Percentiles rank a stretch among this genome's conserved stretches.
Conservation (phyloP, 2,888 invertebrate genomes). For the Ophion ellenae region DNA sequence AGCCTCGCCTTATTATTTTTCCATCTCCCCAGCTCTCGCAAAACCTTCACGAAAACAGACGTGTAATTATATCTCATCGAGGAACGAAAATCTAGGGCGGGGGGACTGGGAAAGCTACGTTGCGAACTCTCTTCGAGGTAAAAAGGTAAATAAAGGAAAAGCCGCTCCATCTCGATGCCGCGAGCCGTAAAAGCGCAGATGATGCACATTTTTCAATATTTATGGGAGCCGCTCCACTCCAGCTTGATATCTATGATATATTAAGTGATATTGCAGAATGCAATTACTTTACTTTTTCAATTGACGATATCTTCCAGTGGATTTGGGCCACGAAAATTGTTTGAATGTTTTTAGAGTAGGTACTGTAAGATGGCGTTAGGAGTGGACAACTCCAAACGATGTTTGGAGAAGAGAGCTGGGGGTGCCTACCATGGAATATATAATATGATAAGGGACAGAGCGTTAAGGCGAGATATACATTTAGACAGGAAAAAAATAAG, state of each 20-base stretch:
- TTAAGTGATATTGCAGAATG: neutral
- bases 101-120: neutral
- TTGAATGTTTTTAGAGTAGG: too few species aligned
- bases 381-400: too few species aligned
- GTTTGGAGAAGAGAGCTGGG: too few species aligned
- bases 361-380: too few species aligned
- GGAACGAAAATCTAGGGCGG: neutral
- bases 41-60: conserved; percentile 31
- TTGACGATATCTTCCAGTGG: too few species aligned
- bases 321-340: too few species aligned
- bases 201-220: conserved; percentile 33
- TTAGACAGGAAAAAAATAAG: too few species aligned
- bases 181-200: conserved; percentile 48
- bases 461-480: too few species aligned
- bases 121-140: conserved; percentile 14
- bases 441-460: too few species aligned
- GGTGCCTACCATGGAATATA: too few species aligned
- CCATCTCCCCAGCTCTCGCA: conserved; percentile 2
- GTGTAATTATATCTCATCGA: conserved; percentile 24
- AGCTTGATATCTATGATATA: neutral
- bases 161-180: conserved; percentile 52
- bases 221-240: neutral
- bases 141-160: conserved; percentile 55
- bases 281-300: too few species aligned
- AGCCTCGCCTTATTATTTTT: conserved; percentile 17